Conservation (phyloP, 2,113 vertebrate genomes). For the Melanerpes aurifrons region DNA sequence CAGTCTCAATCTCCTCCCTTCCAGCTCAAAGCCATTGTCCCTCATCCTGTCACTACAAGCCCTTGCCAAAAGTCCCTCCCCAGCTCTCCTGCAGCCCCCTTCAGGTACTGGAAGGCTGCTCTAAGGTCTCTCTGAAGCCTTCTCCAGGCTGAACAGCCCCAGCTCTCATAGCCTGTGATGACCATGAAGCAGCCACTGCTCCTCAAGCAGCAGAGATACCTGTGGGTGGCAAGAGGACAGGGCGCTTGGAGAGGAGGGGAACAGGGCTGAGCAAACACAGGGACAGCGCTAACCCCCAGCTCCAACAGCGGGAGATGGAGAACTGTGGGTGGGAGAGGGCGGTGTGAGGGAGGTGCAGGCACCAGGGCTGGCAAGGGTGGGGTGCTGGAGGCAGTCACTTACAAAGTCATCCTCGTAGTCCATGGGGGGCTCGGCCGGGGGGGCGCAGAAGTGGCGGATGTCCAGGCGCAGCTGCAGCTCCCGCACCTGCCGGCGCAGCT, state of each 20-base stretch:
- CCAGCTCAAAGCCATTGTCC: no score
- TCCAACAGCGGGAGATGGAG: background rate
- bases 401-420: constrained; percentile 99
- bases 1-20: no score
- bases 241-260: background rate
- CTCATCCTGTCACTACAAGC: no score
- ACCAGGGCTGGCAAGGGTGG: rapidly evolving
- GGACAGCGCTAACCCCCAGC: background rate
- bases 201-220: background rate
- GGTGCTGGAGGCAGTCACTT: constrained; percentile 70
- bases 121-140: no score
- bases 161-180: no score
- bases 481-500: constrained; percentile 92
- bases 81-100: no score
- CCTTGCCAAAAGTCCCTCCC: no score
- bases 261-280: background rate
- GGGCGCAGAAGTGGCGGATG: constrained; percentile 88
- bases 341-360: no score
- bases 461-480: constrained; percentile 96
- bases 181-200: background rate
- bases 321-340: background rate
- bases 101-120: no score
- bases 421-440: constrained; percentile 90
- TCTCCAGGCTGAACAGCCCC: no score
- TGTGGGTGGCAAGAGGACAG: background rate